A percentile compares a stretch with the other conserved stretches of the same genome.
Evolutionary conservation across 2,113 vertebrate genomes (phyloP).

Genomic region (Brachionichthys hirsutus): DNA sequence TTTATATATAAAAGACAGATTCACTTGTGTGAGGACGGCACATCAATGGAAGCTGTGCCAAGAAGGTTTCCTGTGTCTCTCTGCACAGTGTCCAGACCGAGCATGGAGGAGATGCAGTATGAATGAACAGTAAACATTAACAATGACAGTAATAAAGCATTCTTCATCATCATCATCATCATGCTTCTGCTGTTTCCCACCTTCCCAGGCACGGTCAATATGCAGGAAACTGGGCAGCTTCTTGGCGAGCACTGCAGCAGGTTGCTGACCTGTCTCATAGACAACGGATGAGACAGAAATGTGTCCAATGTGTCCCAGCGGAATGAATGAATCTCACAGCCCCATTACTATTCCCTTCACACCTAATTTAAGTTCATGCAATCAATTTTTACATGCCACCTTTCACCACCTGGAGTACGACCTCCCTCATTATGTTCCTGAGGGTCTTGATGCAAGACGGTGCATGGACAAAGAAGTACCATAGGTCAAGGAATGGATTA

Average conservation of each 20-base stretch:
- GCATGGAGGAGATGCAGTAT: too few species aligned
- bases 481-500: conserved; percentile 49
- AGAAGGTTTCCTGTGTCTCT: too few species aligned
- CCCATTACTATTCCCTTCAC: conserved; percentile 32
- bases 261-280: conserved; percentile 19
- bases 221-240: conserved; percentile 14
- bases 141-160: too few species aligned
- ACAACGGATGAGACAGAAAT: conserved; percentile 36
- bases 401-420: conserved; percentile 32
- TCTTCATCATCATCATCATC: too few species aligned
- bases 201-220: conserved; percentile 34
- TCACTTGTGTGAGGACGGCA: too few species aligned
- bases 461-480: conserved; percentile 29
- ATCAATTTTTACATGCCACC: conserved; percentile 60
- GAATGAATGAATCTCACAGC: conserved; percentile 25
- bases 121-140: too few species aligned
- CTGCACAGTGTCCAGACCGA: too few species aligned
- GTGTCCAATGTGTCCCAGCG: conserved; percentile 4
- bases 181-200: background rate
- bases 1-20: too few species aligned
- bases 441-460: conserved; percentile 13
- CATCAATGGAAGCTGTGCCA: too few species aligned
- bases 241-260: conserved; percentile 7
- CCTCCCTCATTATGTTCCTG: conserved; percentile 40
- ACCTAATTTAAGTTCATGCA: conserved; percentile 45